Conservation (phyloP, 1,140 invertebrate genomes). For the Neocloeon triangulifer region DNA sequence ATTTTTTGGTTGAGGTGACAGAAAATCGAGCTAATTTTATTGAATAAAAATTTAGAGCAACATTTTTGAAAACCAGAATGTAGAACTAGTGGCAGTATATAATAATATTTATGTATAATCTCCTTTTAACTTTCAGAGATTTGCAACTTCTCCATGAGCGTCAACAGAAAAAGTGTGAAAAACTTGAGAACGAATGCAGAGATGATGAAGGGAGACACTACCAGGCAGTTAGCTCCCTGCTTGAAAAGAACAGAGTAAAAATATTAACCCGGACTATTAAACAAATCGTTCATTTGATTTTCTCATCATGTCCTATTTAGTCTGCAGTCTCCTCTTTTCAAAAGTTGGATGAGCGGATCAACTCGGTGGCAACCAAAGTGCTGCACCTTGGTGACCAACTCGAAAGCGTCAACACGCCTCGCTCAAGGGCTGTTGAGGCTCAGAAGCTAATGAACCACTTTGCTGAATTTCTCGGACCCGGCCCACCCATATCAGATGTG, state of each 20-base stretch:
- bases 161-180: slow-evolving; percentile 70
- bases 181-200: slow-evolving; percentile 54
- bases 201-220: slow-evolving; percentile 74
- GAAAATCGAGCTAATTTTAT: background rate
- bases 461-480: slow-evolving; percentile 74
- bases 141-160: slow-evolving; percentile 57
- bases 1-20: background rate
- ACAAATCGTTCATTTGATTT: background rate
- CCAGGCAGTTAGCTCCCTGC: slow-evolving; percentile 55
- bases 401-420: slow-evolving; percentile 86
- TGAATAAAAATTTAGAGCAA: too few species aligned
- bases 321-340: slow-evolving; percentile 70
- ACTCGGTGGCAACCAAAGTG: slow-evolving; percentile 89
- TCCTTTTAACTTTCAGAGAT: slow-evolving; percentile 22
- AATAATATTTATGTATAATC: slow-evolving; percentile 3
- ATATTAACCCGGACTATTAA: slow-evolving; percentile 3
- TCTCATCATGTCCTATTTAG: slow-evolving; percentile 18
- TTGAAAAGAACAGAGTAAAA: slow-evolving; percentile 64
- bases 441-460: slow-evolving; percentile 85
- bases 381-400: slow-evolving; percentile 93
- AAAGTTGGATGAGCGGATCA: slow-evolving; percentile 86
- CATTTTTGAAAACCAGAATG: too few species aligned
- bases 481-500: slow-evolving; percentile 60
- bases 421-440: slow-evolving; percentile 82
- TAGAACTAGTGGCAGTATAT: too few species aligned